Conservation (phyloP, 2,888 invertebrate genomes). For the Drosophila anomalipes region DNA sequence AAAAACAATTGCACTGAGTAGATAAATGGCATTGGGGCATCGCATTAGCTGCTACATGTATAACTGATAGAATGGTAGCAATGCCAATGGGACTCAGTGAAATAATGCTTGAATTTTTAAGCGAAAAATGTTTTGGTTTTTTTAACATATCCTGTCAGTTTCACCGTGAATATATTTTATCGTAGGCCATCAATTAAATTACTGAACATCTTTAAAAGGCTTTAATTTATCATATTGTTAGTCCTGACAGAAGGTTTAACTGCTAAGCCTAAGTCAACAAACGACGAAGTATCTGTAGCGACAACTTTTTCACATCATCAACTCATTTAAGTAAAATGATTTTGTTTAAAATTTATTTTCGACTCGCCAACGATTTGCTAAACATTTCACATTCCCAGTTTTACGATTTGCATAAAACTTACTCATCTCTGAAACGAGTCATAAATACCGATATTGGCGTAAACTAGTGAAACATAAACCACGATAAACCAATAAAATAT, state of each 20-base stretch:
- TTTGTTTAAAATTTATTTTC: not conserved
- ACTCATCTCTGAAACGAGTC: slow-evolving; percentile 37
- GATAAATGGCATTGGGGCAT: slow-evolving; percentile 59
- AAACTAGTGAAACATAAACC: slow-evolving; percentile 56
- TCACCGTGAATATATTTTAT: not conserved
- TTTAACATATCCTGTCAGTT: not conserved
- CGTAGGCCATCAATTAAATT: not conserved
- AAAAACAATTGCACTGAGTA: slow-evolving; percentile 70
- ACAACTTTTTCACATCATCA: not conserved
- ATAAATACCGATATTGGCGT: slow-evolving; percentile 31
- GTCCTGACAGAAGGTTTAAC: too few species aligned
- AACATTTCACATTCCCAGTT: slow-evolving; percentile 27
- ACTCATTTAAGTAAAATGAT: not conserved
- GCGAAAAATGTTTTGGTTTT: slow-evolving; percentile 5
- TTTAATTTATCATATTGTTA: not conserved
- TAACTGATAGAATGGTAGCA: slow-evolving; percentile 3
- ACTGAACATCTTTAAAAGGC: too few species aligned
- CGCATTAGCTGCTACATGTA: slow-evolving; percentile 42
- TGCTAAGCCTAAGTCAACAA: not conserved
- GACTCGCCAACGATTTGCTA: slow-evolving; percentile 36
- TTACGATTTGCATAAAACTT: slow-evolving; percentile 40
- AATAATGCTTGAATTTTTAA: slow-evolving; percentile 39
- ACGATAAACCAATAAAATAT: slow-evolving; percentile 77
- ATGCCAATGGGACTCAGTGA: slow-evolving; percentile 13
- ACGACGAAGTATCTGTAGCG: too few species aligned